These are phyloP conservation scores for Helicoverpa zea DNA, from an alignment of 1,140 invertebrate species.

Conservation along the genomic window DNA sequence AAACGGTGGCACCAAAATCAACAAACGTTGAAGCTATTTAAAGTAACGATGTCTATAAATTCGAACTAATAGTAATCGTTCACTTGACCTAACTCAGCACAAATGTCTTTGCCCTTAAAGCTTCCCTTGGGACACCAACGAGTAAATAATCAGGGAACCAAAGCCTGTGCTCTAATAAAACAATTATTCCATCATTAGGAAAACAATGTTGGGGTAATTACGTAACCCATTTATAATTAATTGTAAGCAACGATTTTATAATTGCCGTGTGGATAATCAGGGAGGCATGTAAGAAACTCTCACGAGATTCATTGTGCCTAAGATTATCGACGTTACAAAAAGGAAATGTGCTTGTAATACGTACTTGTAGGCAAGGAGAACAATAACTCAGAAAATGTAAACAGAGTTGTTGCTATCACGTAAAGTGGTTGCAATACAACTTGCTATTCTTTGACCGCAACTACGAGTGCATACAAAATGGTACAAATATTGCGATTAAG, in stretches of 20 bases:
- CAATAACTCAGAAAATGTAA: constrained; percentile 4
- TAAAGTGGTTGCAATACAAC: too few species aligned
- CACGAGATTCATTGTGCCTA: constrained; percentile 41
- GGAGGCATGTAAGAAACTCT: constrained; percentile 16
- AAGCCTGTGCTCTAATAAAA: constrained; percentile 25
- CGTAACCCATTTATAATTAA: constrained; percentile 33
- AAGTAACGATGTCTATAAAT: neutral
- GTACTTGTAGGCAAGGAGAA: neutral
- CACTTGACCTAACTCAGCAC: constrained; percentile 7
- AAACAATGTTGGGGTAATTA: constrained; percentile 22
- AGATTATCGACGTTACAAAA: constrained; percentile 1
- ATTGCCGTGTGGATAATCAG: constrained; percentile 10
- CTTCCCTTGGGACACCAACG: neutral
- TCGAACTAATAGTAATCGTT: constrained; percentile 14
- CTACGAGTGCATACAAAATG: too few species aligned
- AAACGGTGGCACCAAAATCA: neutral
- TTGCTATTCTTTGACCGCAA: too few species aligned
- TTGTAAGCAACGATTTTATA: constrained; percentile 23
- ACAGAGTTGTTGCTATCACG: too few species aligned
- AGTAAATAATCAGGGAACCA: constrained; percentile 12
- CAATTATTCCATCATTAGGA: constrained; percentile 37
- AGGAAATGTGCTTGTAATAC: constrained; percentile 1
- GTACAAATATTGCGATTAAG: too few species aligned
- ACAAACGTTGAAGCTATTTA: constrained; percentile 1
- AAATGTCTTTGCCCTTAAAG: constrained; percentile 20